Conservation (phyloP, 2,113 vertebrate species). For the Clupea harengus region DNA sequence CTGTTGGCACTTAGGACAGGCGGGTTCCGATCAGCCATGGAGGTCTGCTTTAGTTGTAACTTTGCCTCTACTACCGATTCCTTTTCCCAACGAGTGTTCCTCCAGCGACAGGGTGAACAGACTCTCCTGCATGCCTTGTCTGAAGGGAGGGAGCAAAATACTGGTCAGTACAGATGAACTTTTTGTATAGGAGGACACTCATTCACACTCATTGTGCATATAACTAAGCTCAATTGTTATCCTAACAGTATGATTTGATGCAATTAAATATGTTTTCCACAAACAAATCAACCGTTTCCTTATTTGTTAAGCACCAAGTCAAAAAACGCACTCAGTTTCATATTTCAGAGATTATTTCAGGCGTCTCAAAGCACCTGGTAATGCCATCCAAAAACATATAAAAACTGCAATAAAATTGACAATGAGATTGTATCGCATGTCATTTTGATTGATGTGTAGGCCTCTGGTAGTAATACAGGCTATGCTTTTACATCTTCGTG, state of each 20-base stretch:
- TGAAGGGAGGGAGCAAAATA: conserved; percentile 33
- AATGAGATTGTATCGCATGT: conserved; percentile 2
- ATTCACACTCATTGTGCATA: conserved; percentile 35
- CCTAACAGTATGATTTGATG: conserved; percentile 32
- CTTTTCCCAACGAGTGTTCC: conserved; percentile 10
- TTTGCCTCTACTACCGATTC: conserved; percentile 28
- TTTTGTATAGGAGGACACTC: conserved; percentile 29
- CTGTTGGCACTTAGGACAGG: conserved; percentile 48
- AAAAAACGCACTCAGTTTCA: not conserved
- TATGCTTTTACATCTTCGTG: not conserved
- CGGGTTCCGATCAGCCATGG: conserved; percentile 33
- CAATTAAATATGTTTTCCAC: conserved; percentile 47
- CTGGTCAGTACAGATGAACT: conserved; percentile 35
- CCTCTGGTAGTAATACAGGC: not conserved
- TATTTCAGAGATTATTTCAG: conserved; percentile 2
- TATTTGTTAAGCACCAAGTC: not conserved
- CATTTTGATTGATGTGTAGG: not conserved
- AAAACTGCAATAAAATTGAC: not conserved
- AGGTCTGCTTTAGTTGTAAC: conserved; percentile 37
- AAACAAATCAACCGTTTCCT: conserved; percentile 26
- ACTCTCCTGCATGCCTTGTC: conserved; percentile 9
- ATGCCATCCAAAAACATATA: not conserved
- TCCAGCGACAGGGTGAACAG: not conserved
- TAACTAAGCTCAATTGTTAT: conserved; percentile 41
- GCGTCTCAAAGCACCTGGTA: not conserved